These are phyloP conservation scores for Discoglossus pictus DNA, from an alignment of 2,797 vertebrate species.

Conservation along the genomic window DNA sequence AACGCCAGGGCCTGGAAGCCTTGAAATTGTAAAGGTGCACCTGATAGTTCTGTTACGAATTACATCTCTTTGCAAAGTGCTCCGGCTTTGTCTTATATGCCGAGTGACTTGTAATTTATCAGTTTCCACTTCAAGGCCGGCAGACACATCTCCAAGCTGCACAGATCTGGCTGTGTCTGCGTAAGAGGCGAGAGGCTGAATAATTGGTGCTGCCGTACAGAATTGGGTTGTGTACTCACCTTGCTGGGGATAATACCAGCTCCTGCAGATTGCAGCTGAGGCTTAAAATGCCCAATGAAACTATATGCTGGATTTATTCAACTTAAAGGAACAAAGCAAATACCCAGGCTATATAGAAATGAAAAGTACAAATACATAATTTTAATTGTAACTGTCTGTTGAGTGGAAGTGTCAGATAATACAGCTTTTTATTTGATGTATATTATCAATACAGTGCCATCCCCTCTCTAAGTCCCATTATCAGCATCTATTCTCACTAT, in stretches of 20 bases:
- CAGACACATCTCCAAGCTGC: conserved; percentile 49
- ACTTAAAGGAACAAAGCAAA: too few species aligned
- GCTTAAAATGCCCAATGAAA: too few species aligned
- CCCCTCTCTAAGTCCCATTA: too few species aligned
- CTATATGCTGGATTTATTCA: too few species aligned
- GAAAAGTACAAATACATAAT: too few species aligned
- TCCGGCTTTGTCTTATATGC: conserved; percentile 20
- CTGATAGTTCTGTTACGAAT: conserved; percentile 41
- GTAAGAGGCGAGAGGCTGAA: conserved; percentile 47
- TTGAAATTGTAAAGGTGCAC: neutral
- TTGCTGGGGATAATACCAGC: conserved; percentile 40
- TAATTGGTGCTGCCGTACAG: conserved; percentile 52
- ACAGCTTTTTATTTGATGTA: too few species aligned
- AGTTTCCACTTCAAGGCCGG: conserved; percentile 58
- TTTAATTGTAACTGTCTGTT: too few species aligned
- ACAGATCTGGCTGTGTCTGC: conserved; percentile 38
- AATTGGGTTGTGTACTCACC: conserved; percentile 54
- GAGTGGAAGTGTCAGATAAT: too few species aligned
- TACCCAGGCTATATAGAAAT: too few species aligned
- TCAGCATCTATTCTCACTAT: too few species aligned
- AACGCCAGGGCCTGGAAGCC: neutral
- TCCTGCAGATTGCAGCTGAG: neutral
- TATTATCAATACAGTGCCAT: too few species aligned
- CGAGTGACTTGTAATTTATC: conserved; percentile 51
- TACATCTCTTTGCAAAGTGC: conserved; percentile 55